Conservation (phyloP, 2,888 invertebrate species). For the Eurois occulta region DNA sequence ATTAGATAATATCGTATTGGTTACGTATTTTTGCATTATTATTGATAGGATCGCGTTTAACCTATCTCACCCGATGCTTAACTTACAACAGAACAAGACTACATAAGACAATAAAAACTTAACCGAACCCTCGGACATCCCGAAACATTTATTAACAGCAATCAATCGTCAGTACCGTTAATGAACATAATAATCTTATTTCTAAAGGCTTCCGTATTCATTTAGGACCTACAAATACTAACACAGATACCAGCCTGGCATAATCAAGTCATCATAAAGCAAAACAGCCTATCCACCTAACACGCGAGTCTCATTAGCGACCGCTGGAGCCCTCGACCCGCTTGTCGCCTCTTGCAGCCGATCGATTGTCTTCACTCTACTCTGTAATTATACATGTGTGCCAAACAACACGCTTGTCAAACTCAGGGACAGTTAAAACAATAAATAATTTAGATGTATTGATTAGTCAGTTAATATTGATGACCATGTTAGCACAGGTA, state of each 20-base stretch:
- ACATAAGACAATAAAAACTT: neutral
- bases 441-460: neutral
- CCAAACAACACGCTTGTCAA: slow-evolving; percentile 13
- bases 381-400: slow-evolving; percentile 7
- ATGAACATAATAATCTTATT: neutral
- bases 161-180: neutral
- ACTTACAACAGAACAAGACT: neutral
- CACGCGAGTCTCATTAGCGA: slow-evolving; percentile 38
- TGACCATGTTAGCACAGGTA: neutral
- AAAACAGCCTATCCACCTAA: neutral
- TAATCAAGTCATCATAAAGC: neutral
- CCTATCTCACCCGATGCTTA: neutral
- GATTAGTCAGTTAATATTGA: neutral
- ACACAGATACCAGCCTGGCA: no score
- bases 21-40: neutral
- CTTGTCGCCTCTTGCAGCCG: slow-evolving; percentile 37
- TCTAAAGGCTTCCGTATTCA: neutral
- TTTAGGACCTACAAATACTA: neutral
- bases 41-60: neutral
- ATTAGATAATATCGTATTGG: no score
- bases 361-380: slow-evolving; percentile 49
- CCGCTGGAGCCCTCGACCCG: slow-evolving; percentile 36
- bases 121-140: neutral
- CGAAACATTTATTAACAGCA: neutral
- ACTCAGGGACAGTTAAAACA: neutral